Base-by-base conservation (phyloP, 2,888 invertebrate genomes). In the Lacanobia oleracea region DNA sequence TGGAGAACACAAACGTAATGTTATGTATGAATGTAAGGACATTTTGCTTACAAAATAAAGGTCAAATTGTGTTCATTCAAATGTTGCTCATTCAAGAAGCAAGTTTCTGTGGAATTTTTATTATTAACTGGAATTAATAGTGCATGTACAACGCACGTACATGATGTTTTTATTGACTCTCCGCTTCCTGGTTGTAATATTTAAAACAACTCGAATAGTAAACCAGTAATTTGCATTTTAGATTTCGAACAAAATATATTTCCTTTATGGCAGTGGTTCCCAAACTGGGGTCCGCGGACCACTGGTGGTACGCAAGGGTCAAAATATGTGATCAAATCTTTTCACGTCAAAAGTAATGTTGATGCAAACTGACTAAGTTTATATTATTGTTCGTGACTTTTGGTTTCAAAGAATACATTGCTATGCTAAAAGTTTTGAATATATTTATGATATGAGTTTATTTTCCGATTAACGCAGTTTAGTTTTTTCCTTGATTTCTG, bases 11-110 rank as follows among this genome's bases (percentile, higher is more conserved):
- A 33, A 10, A 27, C 37, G 2, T 37, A 51, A 23, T 37, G 16
- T 50, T 40, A 54, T 48, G 37, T 61, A 37, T 75, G 43, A 59
- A 75, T 51, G 75, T 67, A 67, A 75, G 56, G 56, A 75, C 27
- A 45, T 45, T 73, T 64, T 45, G 23, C 37, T 21, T 9, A 23
- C 40, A 54, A 59, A 43, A 40, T 72, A 37, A 60, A 77, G 72
- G 61, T 66, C 62, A 72, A 62, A 33, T 62, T 56, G 45, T 50
- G 27, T 74, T 67, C 54, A 61, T 67, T 72, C 33, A 33, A 33
- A 33, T 33, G 33, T 33, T 50, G 27, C 73, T 67, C 50, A 61
- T 61, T 72, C 21, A 72, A 62, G 14, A 53, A 78, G 33, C 66
- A 12, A 62, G 79, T 66, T 79, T 66, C 57, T 67, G 5, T 27